phyloP scores from a whole-genome alignment of 1,140 invertebrate species.

The Sinella curviseta region DNA sequence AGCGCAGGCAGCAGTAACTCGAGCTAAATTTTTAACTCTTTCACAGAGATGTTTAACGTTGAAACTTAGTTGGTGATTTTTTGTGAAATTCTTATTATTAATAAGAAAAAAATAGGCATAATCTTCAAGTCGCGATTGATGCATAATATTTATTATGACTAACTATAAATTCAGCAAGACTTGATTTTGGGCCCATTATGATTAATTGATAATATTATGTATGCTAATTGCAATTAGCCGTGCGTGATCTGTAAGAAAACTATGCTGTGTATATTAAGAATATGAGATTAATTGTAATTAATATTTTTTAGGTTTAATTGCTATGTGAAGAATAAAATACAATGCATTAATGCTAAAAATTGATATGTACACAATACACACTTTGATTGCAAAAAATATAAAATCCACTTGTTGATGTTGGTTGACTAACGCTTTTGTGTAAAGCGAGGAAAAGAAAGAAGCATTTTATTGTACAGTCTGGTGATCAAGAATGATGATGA shows the following conservation, averaged over 20 bases:
- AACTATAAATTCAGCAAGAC: neutral
- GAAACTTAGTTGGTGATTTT: slow-evolving; percentile 13
- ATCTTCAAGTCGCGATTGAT: neutral
- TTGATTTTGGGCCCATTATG: neutral
- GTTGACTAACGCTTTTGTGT: too few relatives aligned
- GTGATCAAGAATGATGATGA: too few relatives aligned
- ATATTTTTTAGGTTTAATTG: too few relatives aligned
- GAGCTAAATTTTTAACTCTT: slow-evolving; percentile 6
- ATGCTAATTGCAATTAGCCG: neutral
- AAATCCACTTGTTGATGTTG: too few relatives aligned
- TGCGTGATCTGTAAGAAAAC: too few relatives aligned
- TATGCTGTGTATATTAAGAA: slow-evolving; percentile 20
- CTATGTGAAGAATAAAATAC: too few relatives aligned
- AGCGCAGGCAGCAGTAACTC: neutral
- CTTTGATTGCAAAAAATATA: too few relatives aligned
- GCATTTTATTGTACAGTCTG: too few relatives aligned
- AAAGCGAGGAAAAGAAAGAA: too few relatives aligned
- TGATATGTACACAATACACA: too few relatives aligned
- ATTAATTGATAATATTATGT: neutral
- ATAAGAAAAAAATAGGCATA: neutral
- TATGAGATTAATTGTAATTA: too few relatives aligned
- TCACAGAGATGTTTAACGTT: neutral
- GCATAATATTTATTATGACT: neutral
- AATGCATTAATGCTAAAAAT: too few relatives aligned
- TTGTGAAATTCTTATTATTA: slow-evolving; percentile 10